Percentiles rank a stretch among this genome's conserved stretches.
These are phyloP conservation scores for Pachymerium ferrugineum DNA, from an alignment of 2,888 invertebrate genomes.

Conservation along the genomic window DNA sequence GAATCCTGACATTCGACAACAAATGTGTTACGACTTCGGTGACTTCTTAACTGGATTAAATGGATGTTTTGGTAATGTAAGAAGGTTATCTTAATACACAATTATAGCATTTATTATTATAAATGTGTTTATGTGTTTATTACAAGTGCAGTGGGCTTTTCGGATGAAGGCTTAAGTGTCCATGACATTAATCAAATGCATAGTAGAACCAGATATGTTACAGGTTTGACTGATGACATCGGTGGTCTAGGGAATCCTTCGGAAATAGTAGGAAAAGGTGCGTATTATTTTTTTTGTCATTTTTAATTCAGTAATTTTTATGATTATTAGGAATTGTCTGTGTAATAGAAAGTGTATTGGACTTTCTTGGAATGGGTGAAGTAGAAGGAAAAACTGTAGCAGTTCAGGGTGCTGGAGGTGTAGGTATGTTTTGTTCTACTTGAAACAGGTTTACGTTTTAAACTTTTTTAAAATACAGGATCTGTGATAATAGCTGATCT, in stretches of 20 bases:
- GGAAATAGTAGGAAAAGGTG: conserved; percentile 40
- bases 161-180: conserved; percentile 40
- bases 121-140: background rate
- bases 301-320: background rate
- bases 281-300: background rate
- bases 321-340: conserved; percentile 40
- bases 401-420: conserved; percentile 42
- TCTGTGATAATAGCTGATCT: conserved; percentile 40
- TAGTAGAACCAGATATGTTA: conserved; percentile 40
- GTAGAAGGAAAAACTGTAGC: conserved; percentile 41
- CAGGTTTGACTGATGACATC: conserved; percentile 40
- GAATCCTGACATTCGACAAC: conserved; percentile 40
- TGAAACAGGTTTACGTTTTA: background rate
- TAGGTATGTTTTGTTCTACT: conserved; percentile 38
- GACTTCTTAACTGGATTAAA: conserved; percentile 42
- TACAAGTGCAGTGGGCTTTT: conserved; percentile 40
- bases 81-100: background rate
- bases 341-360: conserved; percentile 42
- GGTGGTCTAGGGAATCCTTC: conserved; percentile 42
- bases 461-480: conserved; percentile 37
- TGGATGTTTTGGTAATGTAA: conserved; percentile 39
- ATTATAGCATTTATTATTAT: background rate
- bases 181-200: conserved; percentile 41
- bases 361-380: conserved; percentile 40
- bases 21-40: conserved; percentile 41